phyloP scores from a whole-genome alignment of 1,140 invertebrate genomes.

The Eumeta japonica region DNA sequence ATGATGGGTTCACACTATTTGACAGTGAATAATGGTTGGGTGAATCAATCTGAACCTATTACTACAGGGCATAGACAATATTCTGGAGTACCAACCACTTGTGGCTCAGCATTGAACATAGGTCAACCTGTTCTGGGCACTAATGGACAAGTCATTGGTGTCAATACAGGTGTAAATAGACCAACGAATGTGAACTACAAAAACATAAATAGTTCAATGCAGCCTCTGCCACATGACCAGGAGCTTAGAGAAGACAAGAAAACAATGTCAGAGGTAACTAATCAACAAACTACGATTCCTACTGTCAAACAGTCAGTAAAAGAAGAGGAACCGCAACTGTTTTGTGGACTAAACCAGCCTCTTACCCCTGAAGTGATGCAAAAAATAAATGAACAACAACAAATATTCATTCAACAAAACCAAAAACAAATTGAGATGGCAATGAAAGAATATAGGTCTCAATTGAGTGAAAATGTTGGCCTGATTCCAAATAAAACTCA shows the following conservation, averaged over 20 bases:
- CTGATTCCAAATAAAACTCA: conserved; percentile 34
- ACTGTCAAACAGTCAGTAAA: conserved; percentile 15
- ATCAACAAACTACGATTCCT: conserved; percentile 8
- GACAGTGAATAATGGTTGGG: conserved; percentile 49
- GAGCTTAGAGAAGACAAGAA: conserved; percentile 39
- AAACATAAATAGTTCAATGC: conserved; percentile 18
- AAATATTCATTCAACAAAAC: conserved; percentile 58
- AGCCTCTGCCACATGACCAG: conserved; percentile 21
- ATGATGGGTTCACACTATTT: conserved; percentile 46
- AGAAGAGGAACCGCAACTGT: conserved; percentile 45
- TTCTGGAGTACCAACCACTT: conserved; percentile 12
- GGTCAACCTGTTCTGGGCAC: conserved; percentile 54
- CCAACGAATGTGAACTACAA: conserved; percentile 23
- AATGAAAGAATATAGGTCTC: conserved; percentile 54
- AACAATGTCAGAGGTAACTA: conserved; percentile 17
- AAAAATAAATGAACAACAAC: conserved; percentile 61
- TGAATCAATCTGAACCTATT: conserved; percentile 37
- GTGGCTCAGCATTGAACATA: conserved; percentile 24
- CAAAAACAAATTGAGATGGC: conserved; percentile 57
- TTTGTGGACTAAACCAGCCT: conserved; percentile 46
- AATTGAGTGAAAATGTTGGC: conserved; percentile 35
- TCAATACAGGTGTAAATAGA: conserved; percentile 50
- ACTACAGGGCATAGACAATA: conserved; percentile 25
- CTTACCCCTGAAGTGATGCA: conserved; percentile 59
- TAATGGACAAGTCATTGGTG: conserved; percentile 60